Conservation (phyloP, 2,888 invertebrate species). For the Agapostemon virescens region DNA sequence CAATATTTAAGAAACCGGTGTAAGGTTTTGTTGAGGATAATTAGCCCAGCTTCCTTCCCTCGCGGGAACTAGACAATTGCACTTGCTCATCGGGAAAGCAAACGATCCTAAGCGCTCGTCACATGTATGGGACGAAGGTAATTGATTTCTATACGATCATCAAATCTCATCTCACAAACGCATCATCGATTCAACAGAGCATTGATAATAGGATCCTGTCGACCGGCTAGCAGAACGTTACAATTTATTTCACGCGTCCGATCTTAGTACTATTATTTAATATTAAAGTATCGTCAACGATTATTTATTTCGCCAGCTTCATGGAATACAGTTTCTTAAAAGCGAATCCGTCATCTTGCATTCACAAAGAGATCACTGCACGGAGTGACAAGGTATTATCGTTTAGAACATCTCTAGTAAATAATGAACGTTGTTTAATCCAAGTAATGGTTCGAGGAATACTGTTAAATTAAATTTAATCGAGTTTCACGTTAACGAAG, state of each 20-base stretch:
- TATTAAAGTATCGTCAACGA: conserved; percentile 38
- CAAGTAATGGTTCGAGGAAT: conserved; percentile 14
- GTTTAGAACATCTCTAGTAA: conserved; percentile 39
- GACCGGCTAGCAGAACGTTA: conserved; percentile 19
- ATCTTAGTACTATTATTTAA: conserved; percentile 30
- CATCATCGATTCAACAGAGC: conserved; percentile 25
- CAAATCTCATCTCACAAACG: conserved; percentile 23
- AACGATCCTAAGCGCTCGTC: conserved; percentile 60
- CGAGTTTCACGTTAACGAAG: conserved; percentile 19
- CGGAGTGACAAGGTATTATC: conserved; percentile 42
- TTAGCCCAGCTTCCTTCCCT: background rate
- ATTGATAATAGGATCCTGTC: conserved; percentile 30
- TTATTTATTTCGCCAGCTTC: conserved; percentile 63
- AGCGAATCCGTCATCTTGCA: conserved; percentile 27
- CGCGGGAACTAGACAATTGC: background rate
- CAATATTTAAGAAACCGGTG: background rate
- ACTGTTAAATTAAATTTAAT: conserved; percentile 36
- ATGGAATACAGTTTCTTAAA: conserved; percentile 36
- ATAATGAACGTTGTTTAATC: conserved; percentile 42
- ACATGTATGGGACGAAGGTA: conserved; percentile 70
- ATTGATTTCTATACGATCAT: conserved; percentile 35
- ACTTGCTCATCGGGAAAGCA: background rate
- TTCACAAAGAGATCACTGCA: conserved; percentile 23
- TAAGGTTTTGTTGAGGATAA: conserved; percentile 3
- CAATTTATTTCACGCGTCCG: conserved; percentile 12